Evolutionary conservation across 2,113 vertebrate genomes (phyloP), one percentile per base, ranked within the genome.

Genomic region (Glaucidium brasilianum): DNA sequence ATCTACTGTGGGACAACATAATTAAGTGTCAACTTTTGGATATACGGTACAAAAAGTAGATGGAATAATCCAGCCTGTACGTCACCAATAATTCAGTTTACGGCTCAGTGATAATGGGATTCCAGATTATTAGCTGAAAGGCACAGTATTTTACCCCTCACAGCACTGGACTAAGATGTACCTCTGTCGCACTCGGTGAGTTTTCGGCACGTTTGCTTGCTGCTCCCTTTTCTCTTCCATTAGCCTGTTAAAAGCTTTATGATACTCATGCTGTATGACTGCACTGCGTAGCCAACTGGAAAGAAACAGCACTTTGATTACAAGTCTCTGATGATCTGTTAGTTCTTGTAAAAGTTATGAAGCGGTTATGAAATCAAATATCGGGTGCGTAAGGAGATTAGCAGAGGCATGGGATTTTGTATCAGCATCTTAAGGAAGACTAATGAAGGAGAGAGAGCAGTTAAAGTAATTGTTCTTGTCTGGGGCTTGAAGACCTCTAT

Each of bases 21-120:
- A 98, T 98, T 98, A 98, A 98, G 94, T 97, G 98, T 98, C 98
- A 98, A 91, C 56, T 85, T 92, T 94, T 91, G 84, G 86, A 98
- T 98, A 81, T 95, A 98, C 26, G 50, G 90, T 39, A 88, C 87
- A 84, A 97, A 92, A 97, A 88, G 83, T 2, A 12, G 94, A 89
- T 17, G 90, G 89, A 93, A 95, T 95, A 98, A 98, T 97, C 93
- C 97, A 73, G 69, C 85, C 96, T 94, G 90, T 71, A 92, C 32
- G 5, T 94, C 97, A 97, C 98, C 94, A 97, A 95, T 98, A 96
- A 97, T 96, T 98, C 96, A 96, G 96, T 93, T 97, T 96, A 97
- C 71, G 56, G 94, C 90, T 97, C 73, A 45, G 47, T 66, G 92
- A 96, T 97, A 98, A 98, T 93, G 94, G 96, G 94, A 97, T 94